Percentiles rank a stretch among this genome's conserved stretches.
Conservation (phyloP, 2,113 vertebrate genomes). For the Circaetus gallicus region DNA sequence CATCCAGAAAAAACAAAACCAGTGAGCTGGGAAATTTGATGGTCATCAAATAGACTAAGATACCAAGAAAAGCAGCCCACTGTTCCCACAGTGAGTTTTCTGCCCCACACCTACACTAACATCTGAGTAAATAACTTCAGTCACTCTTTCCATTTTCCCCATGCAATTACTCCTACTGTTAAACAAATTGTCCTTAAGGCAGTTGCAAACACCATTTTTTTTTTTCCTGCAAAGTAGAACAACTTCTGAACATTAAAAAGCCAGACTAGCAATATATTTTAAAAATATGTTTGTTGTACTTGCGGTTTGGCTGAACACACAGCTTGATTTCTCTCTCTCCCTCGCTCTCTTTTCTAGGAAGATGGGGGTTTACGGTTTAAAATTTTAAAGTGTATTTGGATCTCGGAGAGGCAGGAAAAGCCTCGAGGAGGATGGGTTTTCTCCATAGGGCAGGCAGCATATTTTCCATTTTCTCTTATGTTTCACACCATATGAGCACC, state of each 20-base stretch:
- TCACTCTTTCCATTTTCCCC: slow-evolving; percentile 95
- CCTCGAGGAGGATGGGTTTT: slow-evolving; percentile 51
- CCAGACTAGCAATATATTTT: slow-evolving; percentile 52
- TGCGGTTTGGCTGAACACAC: slow-evolving; percentile 40
- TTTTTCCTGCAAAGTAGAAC: slow-evolving; percentile 63
- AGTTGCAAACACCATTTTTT: slow-evolving; percentile 75
- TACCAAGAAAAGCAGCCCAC: slow-evolving; percentile 90
- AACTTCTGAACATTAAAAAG: slow-evolving; percentile 74
- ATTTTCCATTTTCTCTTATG: slow-evolving; percentile 65
- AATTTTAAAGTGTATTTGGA: slow-evolving; percentile 55
- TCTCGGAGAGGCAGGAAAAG: slow-evolving; percentile 53
- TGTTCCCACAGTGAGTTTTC: slow-evolving; percentile 89
- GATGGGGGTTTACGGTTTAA: slow-evolving; percentile 39
- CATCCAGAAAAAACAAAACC: slow-evolving; percentile 97
- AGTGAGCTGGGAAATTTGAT: slow-evolving; percentile 81
- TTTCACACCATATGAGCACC: background rate
- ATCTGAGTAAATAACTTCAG: slow-evolving; percentile 96
- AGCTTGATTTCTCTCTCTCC: slow-evolving; percentile 36
- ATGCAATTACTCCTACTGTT: slow-evolving; percentile 91
- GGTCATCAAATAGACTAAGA: slow-evolving; percentile 86
- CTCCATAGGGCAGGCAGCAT: slow-evolving; percentile 53
- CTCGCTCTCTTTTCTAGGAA: slow-evolving; percentile 27
- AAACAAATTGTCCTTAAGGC: slow-evolving; percentile 88
- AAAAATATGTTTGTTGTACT: slow-evolving; percentile 62
- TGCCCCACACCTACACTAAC: slow-evolving; percentile 95